A percentile compares a stretch with the other conserved stretches of the same genome.
Evolutionary conservation across 2,797 vertebrate genomes (phyloP).

Genomic region (Alcedo atthis): DNA sequence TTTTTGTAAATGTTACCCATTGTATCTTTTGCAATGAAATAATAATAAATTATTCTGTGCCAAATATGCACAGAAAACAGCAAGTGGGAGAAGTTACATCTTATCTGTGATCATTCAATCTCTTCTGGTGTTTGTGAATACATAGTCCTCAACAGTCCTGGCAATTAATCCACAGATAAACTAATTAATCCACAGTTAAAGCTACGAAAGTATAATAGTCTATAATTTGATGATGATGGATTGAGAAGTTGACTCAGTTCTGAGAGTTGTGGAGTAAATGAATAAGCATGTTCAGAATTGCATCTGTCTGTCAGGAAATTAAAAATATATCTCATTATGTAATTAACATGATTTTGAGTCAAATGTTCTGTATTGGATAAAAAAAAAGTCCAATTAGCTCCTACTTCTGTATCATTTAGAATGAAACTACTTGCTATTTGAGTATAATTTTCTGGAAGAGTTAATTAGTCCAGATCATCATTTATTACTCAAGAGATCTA

Average conservation of each 20-base stretch:
- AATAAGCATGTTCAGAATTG: background rate
- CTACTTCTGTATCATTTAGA: background rate
- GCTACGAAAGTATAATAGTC: background rate
- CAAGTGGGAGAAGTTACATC: background rate
- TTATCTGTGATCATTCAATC: background rate
- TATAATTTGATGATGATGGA: background rate
- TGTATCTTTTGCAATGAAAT: background rate
- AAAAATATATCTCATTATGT: background rate
- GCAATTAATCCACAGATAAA: background rate
- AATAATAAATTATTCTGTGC: background rate
- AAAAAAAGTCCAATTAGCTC: background rate
- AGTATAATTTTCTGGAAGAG: background rate
- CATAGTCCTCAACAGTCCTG: background rate
- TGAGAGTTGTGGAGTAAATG: background rate
- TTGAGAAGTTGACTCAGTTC: background rate
- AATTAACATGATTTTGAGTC: background rate
- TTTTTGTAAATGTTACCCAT: background rate
- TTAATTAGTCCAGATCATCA: background rate
- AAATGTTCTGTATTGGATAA: background rate
- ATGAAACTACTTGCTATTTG: background rate
- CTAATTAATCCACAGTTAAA: background rate
- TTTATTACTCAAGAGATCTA: background rate
- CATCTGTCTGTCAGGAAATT: background rate
- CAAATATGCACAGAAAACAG: background rate
- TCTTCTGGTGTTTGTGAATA: background rate